Evolutionary conservation across 2,797 vertebrate species (phyloP).

Genomic region (Hafferia zeledoni): DNA sequence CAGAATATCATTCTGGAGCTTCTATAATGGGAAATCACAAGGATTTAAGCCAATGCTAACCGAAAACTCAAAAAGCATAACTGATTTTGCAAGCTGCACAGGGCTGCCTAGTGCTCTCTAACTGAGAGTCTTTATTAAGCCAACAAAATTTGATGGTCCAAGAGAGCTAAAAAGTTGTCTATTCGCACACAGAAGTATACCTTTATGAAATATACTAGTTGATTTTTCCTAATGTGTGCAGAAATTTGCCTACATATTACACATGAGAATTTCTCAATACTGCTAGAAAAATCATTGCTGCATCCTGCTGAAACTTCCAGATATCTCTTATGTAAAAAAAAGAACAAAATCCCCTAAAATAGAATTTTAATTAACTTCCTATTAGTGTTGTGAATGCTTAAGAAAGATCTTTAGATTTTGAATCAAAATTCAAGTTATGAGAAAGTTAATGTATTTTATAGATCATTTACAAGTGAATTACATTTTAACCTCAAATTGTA

Average conservation of each 20-base stretch:
- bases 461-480: not conserved
- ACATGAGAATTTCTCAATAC: not conserved
- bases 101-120: not conserved
- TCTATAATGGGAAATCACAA: not conserved
- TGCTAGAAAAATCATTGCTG: not conserved
- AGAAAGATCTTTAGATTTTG: not conserved
- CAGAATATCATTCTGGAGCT: not conserved
- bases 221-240: not conserved
- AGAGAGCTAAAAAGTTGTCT: not conserved
- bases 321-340: not conserved
- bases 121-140: not conserved
- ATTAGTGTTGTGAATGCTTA: not conserved
- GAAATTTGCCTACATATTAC: not conserved
- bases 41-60: not conserved
- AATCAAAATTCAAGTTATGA: not conserved
- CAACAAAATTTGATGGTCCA: not conserved
- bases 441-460: not conserved
- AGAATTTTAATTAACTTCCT: not conserved
- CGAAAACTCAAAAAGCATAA: not conserved
- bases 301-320: not conserved
- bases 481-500: not conserved
- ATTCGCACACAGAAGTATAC: not conserved
- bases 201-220: not conserved
- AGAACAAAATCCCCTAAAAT: not conserved
- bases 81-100: not conserved